Evolutionary conservation across 2,113 vertebrate species (phyloP).

Genomic region (Microtus richardsoni): DNA sequence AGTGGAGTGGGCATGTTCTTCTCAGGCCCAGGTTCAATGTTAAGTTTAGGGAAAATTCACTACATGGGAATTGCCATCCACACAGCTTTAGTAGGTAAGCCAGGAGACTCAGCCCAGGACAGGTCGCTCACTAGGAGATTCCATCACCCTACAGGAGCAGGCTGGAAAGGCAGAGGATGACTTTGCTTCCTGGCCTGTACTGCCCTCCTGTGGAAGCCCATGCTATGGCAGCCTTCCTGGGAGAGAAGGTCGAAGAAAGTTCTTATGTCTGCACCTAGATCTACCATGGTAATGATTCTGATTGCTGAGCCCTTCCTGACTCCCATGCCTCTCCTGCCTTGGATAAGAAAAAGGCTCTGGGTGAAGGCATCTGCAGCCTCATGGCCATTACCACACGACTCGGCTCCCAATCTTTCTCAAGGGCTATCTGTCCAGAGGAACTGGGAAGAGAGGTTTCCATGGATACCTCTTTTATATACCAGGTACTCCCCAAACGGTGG

Average conservation of each 20-base stretch:
- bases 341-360: neutral
- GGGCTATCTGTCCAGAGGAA: neutral
- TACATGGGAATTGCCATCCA: neutral
- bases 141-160: neutral
- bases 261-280: rapidly evolving
- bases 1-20: neutral
- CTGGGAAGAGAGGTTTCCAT: neutral
- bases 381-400: rapidly evolving
- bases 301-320: neutral
- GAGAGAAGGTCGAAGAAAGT: neutral
- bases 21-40: neutral
- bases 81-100: neutral
- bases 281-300: neutral
- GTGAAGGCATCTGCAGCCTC: neutral
- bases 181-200: slow-evolving; percentile 28
- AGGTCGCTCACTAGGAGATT: neutral
- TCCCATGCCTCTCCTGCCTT: neutral
- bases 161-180: too few species aligned
- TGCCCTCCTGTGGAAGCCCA: slow-evolving; percentile 72
- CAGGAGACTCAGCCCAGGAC: neutral
- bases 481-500: neutral
- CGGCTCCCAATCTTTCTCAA: neutral
- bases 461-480: neutral
- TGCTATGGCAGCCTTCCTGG: neutral
- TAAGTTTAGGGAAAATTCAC: neutral